Evolutionary conservation across 2,797 vertebrate genomes (phyloP), one percentile per base, ranked within the genome.

Genomic region (Thalassophryne amazonica): DNA sequence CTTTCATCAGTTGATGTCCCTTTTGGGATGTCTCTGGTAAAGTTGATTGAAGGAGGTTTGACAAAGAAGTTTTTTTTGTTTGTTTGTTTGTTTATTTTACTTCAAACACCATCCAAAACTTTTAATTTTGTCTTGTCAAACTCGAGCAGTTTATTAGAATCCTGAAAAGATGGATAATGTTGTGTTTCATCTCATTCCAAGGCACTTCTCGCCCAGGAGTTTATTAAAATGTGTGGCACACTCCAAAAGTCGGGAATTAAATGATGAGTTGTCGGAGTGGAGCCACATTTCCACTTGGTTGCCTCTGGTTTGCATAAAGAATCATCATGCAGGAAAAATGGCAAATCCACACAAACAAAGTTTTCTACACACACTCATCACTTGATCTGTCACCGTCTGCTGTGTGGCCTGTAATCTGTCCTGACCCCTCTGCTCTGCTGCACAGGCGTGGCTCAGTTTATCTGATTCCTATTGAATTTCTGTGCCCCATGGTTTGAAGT

Each of bases 261-360:
- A 81, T 76, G 52, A 85, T 81, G 78, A 75, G 67, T 67, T 73
- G 64, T 66, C 60, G 75, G 59, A 15, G 42, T 46, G 48, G 33
- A 68, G 51, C 52, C 60, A 67, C 28, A 71, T 75, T 60, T 77
- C 14, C 16, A 28, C 74, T 73, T 41, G 52, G 60, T 54, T 84
- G 69, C 69, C 24, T 65, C 60, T 49, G 49, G 55, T 81, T 84
- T 80, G 65, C 74, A 82, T 80, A 79, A 77, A 80, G 33, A 61
- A 46, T 71, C 72, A 68, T 33, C 58, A 21, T 70, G 67, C 61
- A 72, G 48, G 52, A 16, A 55, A 63, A 70, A 69, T 48, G 38
- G 36, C 30, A 66, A 60, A 56, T 71, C 41, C 54, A 13, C 35
- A 60, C 48, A 62, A 75, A 76, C 60, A 74, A 60, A 48, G 51